Evolutionary conservation across 2,113 vertebrate genomes (phyloP).

Genomic region (Cryptotis parvus): DNA sequence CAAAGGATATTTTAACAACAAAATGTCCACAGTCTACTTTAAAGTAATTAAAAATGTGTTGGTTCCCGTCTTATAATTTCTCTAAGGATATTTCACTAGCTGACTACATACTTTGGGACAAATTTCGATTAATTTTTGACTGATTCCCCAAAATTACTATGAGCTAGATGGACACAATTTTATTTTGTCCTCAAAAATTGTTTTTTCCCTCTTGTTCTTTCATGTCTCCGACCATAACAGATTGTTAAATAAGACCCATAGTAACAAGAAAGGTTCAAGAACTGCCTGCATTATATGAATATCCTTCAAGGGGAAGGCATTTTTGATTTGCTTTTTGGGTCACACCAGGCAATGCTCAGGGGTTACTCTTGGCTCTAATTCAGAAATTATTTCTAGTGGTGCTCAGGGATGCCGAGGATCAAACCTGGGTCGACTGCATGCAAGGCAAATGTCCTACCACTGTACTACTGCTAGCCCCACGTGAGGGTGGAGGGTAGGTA

Average conservation of each 20-base stretch:
- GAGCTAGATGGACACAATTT: not conserved
- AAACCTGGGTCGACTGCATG: too few relatives aligned
- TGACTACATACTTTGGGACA: not conserved
- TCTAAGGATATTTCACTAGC: not conserved
- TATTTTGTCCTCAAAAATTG: too few relatives aligned
- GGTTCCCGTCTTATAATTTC: not conserved
- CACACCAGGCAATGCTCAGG: too few relatives aligned
- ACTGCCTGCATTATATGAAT: not conserved
- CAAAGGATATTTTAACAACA: constrained; percentile 18
- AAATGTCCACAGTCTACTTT: constrained; percentile 21
- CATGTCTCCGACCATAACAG: not conserved
- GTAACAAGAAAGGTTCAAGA: not conserved
- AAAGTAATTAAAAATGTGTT: constrained; percentile 6
- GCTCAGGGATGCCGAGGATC: too few relatives aligned
- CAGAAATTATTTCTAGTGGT: too few relatives aligned
- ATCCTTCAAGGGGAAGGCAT: not conserved
- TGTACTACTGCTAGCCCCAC: too few relatives aligned
- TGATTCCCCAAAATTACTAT: not conserved
- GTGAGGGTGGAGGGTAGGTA: not conserved
- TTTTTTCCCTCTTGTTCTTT: too few relatives aligned
- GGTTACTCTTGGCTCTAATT: too few relatives aligned
- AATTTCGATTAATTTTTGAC: not conserved
- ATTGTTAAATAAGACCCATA: not conserved
- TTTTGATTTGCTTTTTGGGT: too few relatives aligned
- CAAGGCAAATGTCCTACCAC: too few relatives aligned